Evolutionary conservation across 35 echinoderm and acorn worm species (phyloP).

Genomic region (Chiridota heheva): DNA sequence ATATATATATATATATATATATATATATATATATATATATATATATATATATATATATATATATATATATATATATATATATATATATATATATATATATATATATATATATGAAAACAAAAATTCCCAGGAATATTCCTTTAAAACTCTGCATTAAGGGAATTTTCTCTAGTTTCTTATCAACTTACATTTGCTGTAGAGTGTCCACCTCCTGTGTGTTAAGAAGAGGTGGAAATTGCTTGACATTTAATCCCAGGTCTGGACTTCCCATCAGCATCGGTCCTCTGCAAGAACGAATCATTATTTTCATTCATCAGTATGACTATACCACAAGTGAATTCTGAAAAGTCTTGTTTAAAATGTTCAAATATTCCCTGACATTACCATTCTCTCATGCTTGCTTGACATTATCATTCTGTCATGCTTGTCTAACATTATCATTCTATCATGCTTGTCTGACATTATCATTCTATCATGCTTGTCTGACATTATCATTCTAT

Average conservation of each 20-base stretch:
- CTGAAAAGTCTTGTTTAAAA: background rate
- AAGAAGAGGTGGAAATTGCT: conserved; percentile 45
- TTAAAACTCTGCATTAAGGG: background rate
- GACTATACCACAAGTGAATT: background rate
- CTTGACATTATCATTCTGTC: background rate
- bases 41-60: too few relatives aligned
- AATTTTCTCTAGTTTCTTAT: background rate
- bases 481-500: too few relatives aligned
- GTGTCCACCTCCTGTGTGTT: conserved; percentile 39
- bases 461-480: too few relatives aligned
- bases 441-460: too few relatives aligned
- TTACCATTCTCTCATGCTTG: background rate
- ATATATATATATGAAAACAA: background rate
- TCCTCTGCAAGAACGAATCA: conserved; percentile 49
- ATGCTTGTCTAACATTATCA: background rate
- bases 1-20: too few relatives aligned
- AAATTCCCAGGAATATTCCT: background rate
- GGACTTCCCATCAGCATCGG: conserved; percentile 60
- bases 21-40: too few relatives aligned
- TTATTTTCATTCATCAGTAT: background rate
- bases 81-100: background rate
- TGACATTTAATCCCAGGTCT: conserved; percentile 64
- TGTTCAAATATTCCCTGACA: background rate
- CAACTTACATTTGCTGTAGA: conserved; percentile 76
- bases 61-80: background rate